Percentiles rank a stretch among this genome's conserved stretches.
These are phyloP conservation scores for Polydrusus cervinus DNA, from an alignment of 2,888 invertebrate genomes.

Conservation along the genomic window DNA sequence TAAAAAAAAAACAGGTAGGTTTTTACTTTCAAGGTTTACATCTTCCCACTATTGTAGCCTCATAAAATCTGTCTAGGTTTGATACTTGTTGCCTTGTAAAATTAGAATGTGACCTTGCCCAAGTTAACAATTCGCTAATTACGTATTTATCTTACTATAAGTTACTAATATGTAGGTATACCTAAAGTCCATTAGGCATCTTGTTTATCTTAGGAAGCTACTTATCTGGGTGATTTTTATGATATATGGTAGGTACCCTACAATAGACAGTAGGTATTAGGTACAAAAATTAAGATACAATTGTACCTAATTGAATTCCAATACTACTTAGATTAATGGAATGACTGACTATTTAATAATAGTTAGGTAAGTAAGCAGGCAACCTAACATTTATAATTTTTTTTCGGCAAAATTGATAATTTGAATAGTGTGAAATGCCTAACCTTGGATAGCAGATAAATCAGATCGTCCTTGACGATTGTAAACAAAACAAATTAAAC, in stretches of 20 bases:
- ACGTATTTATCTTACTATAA: neutral
- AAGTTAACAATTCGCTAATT: constrained; percentile 14
- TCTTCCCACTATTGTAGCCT: constrained; percentile 18
- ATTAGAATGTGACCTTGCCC: constrained; percentile 44
- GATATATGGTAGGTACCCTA: too few relatives aligned
- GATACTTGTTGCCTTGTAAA: constrained; percentile 31
- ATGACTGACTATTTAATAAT: too few relatives aligned
- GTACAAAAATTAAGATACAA: too few relatives aligned
- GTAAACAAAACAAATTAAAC: constrained; percentile 5
- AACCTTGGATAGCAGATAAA: neutral
- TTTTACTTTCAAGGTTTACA: constrained; percentile 16
- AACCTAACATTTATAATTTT: too few relatives aligned
- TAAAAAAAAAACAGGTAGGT: neutral
- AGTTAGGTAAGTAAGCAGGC: too few relatives aligned
- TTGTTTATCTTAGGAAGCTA: neutral
- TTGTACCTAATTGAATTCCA: too few relatives aligned
- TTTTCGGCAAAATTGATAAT: too few relatives aligned
- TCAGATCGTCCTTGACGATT: neutral
- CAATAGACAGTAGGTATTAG: too few relatives aligned
- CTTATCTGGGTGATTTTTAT: too few relatives aligned
- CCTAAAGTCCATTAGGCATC: neutral
- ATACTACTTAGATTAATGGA: too few relatives aligned
- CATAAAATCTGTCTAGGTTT: constrained; percentile 26
- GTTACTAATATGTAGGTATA: too few relatives aligned
- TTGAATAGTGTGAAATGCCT: too few relatives aligned